Evolutionary conservation across 2,797 vertebrate species (phyloP), one percentile per base, ranked within the genome.

Genomic region (Tenualosa ilisha): DNA sequence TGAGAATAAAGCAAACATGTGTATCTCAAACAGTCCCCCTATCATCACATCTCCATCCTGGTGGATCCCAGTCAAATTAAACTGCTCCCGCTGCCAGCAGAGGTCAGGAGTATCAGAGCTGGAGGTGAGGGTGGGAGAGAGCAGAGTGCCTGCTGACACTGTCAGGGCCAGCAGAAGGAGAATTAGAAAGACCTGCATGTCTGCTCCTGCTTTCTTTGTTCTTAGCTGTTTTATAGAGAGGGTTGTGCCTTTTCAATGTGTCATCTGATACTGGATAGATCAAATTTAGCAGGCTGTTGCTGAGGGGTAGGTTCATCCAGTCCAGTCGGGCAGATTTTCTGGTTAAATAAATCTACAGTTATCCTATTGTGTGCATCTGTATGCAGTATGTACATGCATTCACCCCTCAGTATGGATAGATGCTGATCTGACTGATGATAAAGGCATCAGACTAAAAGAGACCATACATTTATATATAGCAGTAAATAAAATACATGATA

Each of bases 1-100:
- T n/a, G 94, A 91, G n/a, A 92, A 93, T 8, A 91, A 75, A 24
- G 93, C 92, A 53, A 89, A 90, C 65, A 92, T 93, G 68, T 94
- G 92, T 11, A 94, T 84, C n/a, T 92, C 89, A 82, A 95, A 95
- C 20, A 93, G 81, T 3, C 94, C 94, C 56, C 94, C 93, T 0
- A 95, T 84, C 81, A 94, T 83, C 54, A 94, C 84, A 87, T 95
- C 93, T 84, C 94, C 94, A 50, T 87, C n/a, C 68, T 89, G 91
- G 63, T 89, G 88, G 88, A 94, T 91, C 59, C 89, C 87, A 56
- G 87, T 90, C 46, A 92, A 87, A 9, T 17, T 81, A 63, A 91
- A 91, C 24, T 53, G 87, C 26, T 88, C 89, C 56, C 59, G 84
- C 3, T 87, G 87, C 75, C 43, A 82, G 81, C 89, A 91, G 63